phyloP scores from a whole-genome alignment of 2,888 invertebrate species.

The Pristionchus maxplancki region DNA sequence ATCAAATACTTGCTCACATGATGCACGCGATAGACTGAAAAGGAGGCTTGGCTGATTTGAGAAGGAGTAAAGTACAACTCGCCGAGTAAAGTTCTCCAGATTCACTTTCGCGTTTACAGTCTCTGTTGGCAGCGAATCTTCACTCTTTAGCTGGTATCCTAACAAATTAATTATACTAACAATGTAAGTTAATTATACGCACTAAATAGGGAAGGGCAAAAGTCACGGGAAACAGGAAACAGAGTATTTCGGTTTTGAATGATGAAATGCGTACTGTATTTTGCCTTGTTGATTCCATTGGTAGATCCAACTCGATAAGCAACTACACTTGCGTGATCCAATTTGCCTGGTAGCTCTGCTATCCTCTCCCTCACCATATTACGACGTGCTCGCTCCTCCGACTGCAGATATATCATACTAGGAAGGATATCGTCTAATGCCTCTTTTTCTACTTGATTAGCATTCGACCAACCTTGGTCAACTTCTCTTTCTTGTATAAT shows the following conservation, averaged over 20 bases:
- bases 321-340: slow-evolving; percentile 88
- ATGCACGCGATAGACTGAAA: slow-evolving; percentile 28
- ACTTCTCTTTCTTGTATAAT: slow-evolving; percentile 81
- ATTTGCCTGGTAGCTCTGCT: slow-evolving; percentile 88
- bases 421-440: background rate
- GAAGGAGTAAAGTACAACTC: background rate
- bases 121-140: background rate
- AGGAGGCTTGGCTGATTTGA: no score
- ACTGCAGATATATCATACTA: background rate
- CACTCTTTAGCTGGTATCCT: background rate
- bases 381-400: slow-evolving; percentile 76
- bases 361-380: slow-evolving; percentile 86
- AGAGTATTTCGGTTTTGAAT: no score
- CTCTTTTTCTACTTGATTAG: background rate
- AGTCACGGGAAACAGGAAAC: no score
- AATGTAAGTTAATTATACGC: no score
- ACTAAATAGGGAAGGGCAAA: no score
- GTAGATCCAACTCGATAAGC: slow-evolving; percentile 85
- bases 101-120: background rate
- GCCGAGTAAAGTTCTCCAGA: slow-evolving; percentile 43
- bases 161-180: background rate
- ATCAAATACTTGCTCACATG: background rate
- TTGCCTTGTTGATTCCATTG: background rate
- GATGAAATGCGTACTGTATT: background rate
- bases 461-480: slow-evolving; percentile 63